phyloP scores from a whole-genome alignment of 1,140 invertebrate genomes.

The Lepidurus packardi region DNA sequence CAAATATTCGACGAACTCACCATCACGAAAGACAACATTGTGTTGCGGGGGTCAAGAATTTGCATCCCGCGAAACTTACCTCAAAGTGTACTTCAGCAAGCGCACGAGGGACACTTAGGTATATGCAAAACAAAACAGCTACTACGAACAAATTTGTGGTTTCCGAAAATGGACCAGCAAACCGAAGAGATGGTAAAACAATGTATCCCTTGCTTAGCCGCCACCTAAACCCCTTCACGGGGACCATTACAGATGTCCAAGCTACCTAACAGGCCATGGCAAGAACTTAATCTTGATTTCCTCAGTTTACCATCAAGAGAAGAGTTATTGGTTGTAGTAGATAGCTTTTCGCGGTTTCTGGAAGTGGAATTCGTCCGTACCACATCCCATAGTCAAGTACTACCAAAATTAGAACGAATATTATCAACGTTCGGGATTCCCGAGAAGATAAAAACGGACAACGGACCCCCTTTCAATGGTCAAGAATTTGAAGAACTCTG shows the following conservation, averaged over 20 bases:
- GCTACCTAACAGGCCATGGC: background rate
- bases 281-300: background rate
- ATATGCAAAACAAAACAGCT: constrained; percentile 34
- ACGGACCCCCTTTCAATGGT: constrained; percentile 6
- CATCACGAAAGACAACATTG: background rate
- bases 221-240: background rate
- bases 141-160: constrained; percentile 1
- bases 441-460: background rate
- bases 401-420: background rate
- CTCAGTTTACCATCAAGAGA: background rate
- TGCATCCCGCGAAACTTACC: constrained; percentile 37
- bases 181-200: background rate
- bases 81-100: constrained; percentile 36
- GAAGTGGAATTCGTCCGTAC: constrained; percentile 2
- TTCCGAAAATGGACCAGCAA: constrained; percentile 1
- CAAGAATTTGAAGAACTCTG: background rate
- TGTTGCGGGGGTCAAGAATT: constrained; percentile 29
- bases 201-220: background rate
- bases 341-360: background rate
- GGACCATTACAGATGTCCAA: background rate
- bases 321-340: background rate
- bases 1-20: background rate
- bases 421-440: constrained; percentile 20
- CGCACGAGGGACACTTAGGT: constrained; percentile 34
- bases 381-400: background rate